A percentile compares a stretch with the other conserved stretches of the same genome.
Conservation (phyloP, 2,888 invertebrate species). For the Hanleya hanleyi region DNA sequence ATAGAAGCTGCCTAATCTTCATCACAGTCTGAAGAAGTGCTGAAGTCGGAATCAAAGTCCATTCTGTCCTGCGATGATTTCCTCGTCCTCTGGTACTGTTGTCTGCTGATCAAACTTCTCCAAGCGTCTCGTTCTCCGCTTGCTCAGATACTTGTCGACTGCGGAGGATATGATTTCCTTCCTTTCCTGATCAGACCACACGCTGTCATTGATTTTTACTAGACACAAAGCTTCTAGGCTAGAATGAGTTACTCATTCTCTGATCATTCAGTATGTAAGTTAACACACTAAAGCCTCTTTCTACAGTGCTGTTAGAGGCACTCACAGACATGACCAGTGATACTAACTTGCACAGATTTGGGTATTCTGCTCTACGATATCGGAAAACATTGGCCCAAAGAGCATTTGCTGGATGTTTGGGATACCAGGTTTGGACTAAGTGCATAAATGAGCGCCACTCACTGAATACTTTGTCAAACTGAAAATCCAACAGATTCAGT, state of each 20-base stretch:
- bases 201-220: not conserved
- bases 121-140: not conserved
- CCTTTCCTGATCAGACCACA: not conserved
- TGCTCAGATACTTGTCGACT: not conserved
- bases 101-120: too few species aligned
- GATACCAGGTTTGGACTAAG: not conserved
- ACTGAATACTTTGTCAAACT: not conserved
- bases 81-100: too few species aligned
- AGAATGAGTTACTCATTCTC: not conserved
- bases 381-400: not conserved
- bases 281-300: not conserved
- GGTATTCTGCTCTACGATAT: not conserved
- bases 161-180: not conserved
- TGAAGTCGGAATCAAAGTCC: too few species aligned
- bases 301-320: not conserved
- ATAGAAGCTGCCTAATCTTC: too few species aligned
- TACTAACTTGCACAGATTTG: constrained; percentile 4
- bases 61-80: too few species aligned
- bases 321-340: not conserved
- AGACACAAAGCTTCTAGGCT: not conserved
- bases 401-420: not conserved
- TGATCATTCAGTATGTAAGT: not conserved
- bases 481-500: not conserved
- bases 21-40: too few species aligned
- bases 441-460: constrained; percentile 1